These are phyloP conservation scores for Ophion ventricosus DNA, from an alignment of 2,888 invertebrate species.

Conservation along the genomic window DNA sequence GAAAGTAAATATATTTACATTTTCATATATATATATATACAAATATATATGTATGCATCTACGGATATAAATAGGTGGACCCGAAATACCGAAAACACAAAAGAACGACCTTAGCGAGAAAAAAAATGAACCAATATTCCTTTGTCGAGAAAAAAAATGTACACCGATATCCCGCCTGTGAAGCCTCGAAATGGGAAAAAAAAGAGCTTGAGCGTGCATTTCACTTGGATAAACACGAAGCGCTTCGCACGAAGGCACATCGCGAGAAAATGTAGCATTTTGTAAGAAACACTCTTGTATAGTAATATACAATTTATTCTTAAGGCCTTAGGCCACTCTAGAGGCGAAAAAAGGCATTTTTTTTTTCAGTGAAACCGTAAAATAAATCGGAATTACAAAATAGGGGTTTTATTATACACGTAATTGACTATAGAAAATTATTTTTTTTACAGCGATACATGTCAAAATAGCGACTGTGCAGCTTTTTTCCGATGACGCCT, in stretches of 20 bases:
- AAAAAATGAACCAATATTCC: conserved; percentile 18
- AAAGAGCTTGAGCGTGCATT: not conserved
- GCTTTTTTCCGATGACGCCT: no score
- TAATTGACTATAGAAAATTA: no score
- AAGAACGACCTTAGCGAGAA: not conserved
- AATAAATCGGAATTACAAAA: no score
- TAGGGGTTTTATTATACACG: no score
- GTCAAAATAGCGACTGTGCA: no score
- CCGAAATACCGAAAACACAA: not conserved
- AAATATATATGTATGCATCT: not conserved
- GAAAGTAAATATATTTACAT: not conserved
- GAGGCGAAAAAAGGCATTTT: no score
- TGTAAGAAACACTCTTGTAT: no score
- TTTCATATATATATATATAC: not conserved
- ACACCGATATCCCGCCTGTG: conserved; percentile 23
- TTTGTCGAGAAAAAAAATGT: not conserved
- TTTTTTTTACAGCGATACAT: no score
- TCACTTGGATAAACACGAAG: not conserved
- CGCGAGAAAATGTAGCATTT: not conserved
- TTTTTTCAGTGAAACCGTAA: no score
- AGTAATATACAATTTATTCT: no score
- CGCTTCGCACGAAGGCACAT: not conserved
- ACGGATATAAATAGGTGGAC: conserved; percentile 2
- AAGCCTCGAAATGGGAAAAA: not conserved
- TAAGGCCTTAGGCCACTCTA: no score